A percentile compares a stretch with the other conserved stretches of the same genome.
Evolutionary conservation across 1,140 invertebrate species (phyloP).

Genomic region (Leptestheria dahalacensis): DNA sequence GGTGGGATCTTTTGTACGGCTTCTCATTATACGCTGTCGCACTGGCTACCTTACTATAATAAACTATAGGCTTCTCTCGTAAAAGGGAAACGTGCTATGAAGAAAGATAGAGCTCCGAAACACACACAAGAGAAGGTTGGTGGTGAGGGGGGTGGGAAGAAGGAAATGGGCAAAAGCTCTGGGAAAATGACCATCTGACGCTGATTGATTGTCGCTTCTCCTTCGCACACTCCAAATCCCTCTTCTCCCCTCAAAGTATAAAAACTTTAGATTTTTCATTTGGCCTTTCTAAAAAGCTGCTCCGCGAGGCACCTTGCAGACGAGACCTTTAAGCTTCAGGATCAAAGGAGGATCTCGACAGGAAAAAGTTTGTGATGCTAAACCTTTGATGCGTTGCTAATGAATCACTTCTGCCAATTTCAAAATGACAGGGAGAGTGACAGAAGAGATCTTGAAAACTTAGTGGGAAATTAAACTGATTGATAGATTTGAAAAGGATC

Average conservation of each 20-base stretch:
- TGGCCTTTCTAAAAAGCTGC: background rate
- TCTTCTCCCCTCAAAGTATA: background rate
- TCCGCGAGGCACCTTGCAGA: background rate
- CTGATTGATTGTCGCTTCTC: background rate
- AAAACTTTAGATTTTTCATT: background rate
- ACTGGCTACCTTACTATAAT: background rate
- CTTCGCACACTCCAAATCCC: background rate
- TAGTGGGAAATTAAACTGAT: too few species aligned
- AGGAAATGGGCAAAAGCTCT: background rate
- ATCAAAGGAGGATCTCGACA: background rate
- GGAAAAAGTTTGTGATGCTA: background rate
- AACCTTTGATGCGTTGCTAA: too few species aligned
- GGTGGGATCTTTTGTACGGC: background rate
- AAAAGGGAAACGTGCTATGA: background rate
- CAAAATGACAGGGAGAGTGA: too few species aligned
- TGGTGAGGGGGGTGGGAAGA: background rate
- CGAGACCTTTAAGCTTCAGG: background rate
- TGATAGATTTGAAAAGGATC: too few species aligned
- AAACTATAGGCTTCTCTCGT: background rate
- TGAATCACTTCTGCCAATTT: too few species aligned
- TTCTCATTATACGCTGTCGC: background rate
- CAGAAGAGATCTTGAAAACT: too few species aligned
- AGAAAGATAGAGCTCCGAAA: background rate
- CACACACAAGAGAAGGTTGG: background rate
- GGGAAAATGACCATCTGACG: background rate